A percentile compares a stretch with the other conserved stretches of the same genome.
phyloP scores from a whole-genome alignment of 2,888 invertebrate genomes.

The Nezara viridula region DNA sequence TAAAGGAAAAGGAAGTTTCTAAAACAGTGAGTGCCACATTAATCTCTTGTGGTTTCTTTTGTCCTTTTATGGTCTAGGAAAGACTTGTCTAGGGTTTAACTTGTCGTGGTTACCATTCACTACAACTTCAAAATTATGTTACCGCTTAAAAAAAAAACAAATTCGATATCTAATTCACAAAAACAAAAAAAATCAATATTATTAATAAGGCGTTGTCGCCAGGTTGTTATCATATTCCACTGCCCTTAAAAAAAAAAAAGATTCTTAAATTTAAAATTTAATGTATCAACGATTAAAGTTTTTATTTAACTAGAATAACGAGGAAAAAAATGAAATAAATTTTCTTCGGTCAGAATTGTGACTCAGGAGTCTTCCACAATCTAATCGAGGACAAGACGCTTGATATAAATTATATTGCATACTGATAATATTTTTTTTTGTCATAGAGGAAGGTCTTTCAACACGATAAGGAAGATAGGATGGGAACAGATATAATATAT shows the following conservation, averaged over 20 bases:
- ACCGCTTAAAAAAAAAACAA: background rate
- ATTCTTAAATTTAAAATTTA: too few species aligned
- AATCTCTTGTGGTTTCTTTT: background rate
- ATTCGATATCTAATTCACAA: too few species aligned
- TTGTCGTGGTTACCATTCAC: background rate
- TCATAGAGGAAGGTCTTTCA: background rate
- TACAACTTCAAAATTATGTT: background rate
- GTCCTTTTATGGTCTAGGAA: background rate
- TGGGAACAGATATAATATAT: background rate
- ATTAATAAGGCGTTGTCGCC: too few species aligned
- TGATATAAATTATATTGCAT: background rate
- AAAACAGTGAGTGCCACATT: background rate
- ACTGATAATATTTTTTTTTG: background rate
- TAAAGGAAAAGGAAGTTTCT: background rate
- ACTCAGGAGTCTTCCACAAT: too few species aligned
- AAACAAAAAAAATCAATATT: too few species aligned
- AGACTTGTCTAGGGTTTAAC: background rate
- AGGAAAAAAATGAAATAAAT: too few species aligned
- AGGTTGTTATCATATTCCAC: too few species aligned
- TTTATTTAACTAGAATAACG: too few species aligned
- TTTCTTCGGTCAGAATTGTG: background rate
- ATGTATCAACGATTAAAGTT: too few species aligned
- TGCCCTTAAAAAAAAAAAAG: too few species aligned
- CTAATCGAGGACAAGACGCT: background rate
- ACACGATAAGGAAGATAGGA: conserved; percentile 32